Base-by-base conservation (phyloP, 2,797 vertebrate species). In the Hemitrygon akajei region DNA sequence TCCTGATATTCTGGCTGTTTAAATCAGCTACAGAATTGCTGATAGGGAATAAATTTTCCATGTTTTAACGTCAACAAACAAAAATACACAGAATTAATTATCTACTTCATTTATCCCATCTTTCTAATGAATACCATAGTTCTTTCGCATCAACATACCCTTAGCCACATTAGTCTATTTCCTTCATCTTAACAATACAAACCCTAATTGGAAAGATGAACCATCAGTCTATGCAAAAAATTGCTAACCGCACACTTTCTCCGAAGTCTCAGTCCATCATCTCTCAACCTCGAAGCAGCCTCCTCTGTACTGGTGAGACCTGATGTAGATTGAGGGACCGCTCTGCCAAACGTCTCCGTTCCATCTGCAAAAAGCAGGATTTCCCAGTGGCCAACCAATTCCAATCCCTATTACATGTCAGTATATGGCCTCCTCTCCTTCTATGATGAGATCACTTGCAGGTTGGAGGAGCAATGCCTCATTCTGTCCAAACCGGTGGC, bases 221-320 rank as follows among this genome's bases (percentile, higher is more conserved):
- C 96, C 96, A 97, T 96, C 95, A 96, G 97, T 96, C 95, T 95
- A 95, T 95, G 95, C 58, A 95, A 94, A 95, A 96, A 98, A 98
- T 97, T 95, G 97, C 97, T 97, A 97, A 98, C 98, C 98, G 98
- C 98, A 97, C 95, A 97, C 97, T 98, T 98, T 98, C 98, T 98
- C 97, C 96, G 96, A 95, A 96, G 97, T 71, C 58, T 82, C 27
- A 27, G 30, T 96, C 96, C 96, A 95, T 95, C 96, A 96, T 96
- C 96, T 22, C 22, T 75, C 71, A 75, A 75, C 71, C 96, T 96
- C 71, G 5, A 76, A 56, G 27, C 27, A 92, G 37, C 73, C 47
- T 25, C 37, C 71, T 47, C 69, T 37, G 73, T 47, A 47, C 47
- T 47, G 47, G 47, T 47, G 47, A 47, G 47, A 47, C 47, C 47